Evolutionary conservation across 2,888 invertebrate species (phyloP), one percentile per base, ranked within the genome.

Genomic region (Phytoseiulus persimilis): DNA sequence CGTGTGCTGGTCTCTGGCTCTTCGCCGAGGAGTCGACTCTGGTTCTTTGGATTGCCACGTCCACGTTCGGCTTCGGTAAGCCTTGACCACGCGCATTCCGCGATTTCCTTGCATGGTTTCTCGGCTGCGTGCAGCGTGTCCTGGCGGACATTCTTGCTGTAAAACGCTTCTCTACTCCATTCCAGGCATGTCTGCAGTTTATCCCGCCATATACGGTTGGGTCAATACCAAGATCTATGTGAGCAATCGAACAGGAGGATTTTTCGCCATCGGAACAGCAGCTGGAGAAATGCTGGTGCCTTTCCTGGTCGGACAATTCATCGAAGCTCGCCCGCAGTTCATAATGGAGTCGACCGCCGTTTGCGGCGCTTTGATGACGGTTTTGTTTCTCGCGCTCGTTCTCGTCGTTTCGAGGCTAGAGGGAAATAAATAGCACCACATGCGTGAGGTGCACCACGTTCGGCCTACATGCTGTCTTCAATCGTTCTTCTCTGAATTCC

Each of bases 201-300:
- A 90, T 87, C 90, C 91, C 32, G 90, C 90, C 0, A 83, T 90
- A 0, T 90, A 91, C 46, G 90, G 90, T 32, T 91, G 91, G 90
- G 46, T 90, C 9, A 91, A 91, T 89, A 83, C 46, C 45, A 84
- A 91, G 31, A 83, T 91, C 14, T 90, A 90, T 87, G 89, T 91
- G 6, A 90, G 89, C 18, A 91, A 90, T 90, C 90, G 90, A 90
- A 90, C 91, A 33, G 91, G 90, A 18, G 90, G 91, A 11, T 83
- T 90, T 3, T 91, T 91, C 89, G 90, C 91, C 6, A 89, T 91
- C 83, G 90, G 90, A 14, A 90, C 90, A 32, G 90, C 91, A 39
- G 89, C 90, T n/a, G 91, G 91, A 0, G 91, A 91, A 90, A 90
- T 91, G 90, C 83, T 91, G 9, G 90, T 90, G 46, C 91, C 91